Evolutionary conservation across 1,140 invertebrate species (phyloP).

Genomic region (Galleria mellonella): DNA sequence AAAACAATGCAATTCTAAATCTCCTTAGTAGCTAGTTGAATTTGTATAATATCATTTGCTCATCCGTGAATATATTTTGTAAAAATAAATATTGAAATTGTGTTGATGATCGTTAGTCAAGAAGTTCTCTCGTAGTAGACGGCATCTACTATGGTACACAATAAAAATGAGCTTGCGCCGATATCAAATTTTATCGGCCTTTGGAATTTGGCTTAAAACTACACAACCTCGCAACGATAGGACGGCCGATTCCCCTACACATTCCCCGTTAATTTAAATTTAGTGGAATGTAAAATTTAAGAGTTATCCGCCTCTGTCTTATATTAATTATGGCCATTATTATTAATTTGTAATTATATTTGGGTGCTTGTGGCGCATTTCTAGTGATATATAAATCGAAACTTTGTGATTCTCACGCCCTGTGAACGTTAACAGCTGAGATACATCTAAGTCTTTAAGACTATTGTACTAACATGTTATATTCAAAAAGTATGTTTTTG

Average conservation of each 20-base stretch:
- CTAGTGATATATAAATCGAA: neutral
- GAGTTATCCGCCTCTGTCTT: slow-evolving; percentile 10
- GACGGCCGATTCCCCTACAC: slow-evolving; percentile 2
- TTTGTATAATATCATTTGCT: too few relatives aligned
- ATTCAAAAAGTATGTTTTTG: neutral
- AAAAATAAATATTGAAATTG: too few relatives aligned
- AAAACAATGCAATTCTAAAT: too few relatives aligned
- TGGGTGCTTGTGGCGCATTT: slow-evolving; percentile 7
- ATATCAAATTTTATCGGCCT: too few relatives aligned
- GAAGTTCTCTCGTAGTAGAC: too few relatives aligned
- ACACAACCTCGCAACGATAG: slow-evolving; percentile 7
- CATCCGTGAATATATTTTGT: too few relatives aligned
- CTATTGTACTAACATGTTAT: slow-evolving; percentile 8
- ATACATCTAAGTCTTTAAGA: slow-evolving; percentile 18
- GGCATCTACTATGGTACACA: too few relatives aligned
- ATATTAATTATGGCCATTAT: slow-evolving; percentile 7
- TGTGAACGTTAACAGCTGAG: slow-evolving; percentile 13
- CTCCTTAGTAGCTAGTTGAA: too few relatives aligned
- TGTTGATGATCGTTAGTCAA: too few relatives aligned
- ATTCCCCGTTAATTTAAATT: slow-evolving; percentile 3
- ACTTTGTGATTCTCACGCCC: slow-evolving; percentile 9
- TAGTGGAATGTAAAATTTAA: neutral
- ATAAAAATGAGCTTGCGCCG: too few relatives aligned
- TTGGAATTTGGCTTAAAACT: neutral
- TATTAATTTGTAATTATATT: slow-evolving; percentile 3